Evolutionary conservation across 2,797 vertebrate species (phyloP).

Genomic region (Chrysocyon brachyurus): DNA sequence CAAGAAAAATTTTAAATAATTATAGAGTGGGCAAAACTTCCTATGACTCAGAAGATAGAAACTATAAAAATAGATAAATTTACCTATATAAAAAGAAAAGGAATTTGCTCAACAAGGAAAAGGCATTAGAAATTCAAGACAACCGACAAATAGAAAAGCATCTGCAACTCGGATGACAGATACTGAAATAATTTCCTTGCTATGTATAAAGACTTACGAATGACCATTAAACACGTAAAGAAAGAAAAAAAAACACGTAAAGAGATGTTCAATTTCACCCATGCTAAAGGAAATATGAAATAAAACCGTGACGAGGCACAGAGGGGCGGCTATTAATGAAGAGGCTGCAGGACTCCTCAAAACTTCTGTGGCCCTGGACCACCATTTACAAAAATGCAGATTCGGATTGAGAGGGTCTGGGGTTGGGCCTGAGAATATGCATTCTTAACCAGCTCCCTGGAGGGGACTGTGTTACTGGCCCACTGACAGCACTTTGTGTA

Average conservation of each 20-base stretch:
- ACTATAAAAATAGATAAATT: constrained; percentile 9
- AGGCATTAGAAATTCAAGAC: background rate
- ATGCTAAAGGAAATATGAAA: constrained; percentile 39
- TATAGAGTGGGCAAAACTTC: constrained; percentile 15
- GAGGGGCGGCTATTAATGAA: background rate
- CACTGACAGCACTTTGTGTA: background rate
- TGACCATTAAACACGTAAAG: background rate
- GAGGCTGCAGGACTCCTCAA: background rate
- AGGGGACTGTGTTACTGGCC: background rate
- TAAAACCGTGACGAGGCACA: background rate
- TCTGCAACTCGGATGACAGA: background rate
- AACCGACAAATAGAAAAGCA: background rate
- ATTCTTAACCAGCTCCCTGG: background rate
- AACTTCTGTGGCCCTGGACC: background rate
- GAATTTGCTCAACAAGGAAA: background rate
- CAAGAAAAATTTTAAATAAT: background rate
- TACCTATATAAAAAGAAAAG: background rate
- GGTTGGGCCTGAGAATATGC: background rate
- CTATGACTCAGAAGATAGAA: constrained; percentile 38
- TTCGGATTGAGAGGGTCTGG: background rate
- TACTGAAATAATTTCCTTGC: background rate
- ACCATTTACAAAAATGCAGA: background rate
- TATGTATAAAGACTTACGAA: background rate
- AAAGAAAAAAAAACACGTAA: background rate
- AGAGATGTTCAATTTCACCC: background rate